Evolutionary conservation across 2,888 invertebrate genomes (phyloP).

Genomic region (Bursaphelenchus okinawaensis): DNA sequence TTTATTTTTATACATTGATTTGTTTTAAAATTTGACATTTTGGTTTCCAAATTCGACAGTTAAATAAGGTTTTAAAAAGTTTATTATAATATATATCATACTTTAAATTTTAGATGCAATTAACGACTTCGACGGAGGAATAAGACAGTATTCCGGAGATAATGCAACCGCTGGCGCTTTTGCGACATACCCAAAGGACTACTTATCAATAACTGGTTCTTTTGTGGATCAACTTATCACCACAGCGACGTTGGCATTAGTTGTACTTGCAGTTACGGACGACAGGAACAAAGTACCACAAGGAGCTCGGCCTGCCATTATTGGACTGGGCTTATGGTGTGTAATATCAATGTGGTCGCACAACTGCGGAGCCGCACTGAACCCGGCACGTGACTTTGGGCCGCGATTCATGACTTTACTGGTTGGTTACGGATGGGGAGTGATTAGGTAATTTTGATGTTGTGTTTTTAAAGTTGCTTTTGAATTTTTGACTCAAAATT

Average conservation of each 20-base stretch:
- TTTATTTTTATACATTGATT: neutral
- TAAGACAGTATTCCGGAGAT: conserved; percentile 33
- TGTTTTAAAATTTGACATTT: no score
- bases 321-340: conserved; percentile 43
- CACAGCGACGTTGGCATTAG: conserved; percentile 41
- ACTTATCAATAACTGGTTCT: conserved; percentile 57
- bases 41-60: no score
- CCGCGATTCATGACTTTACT: conserved; percentile 41
- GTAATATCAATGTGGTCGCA: conserved; percentile 32
- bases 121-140: conserved; percentile 56
- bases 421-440: conserved; percentile 39
- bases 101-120: conserved; percentile 29
- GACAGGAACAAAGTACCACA: conserved; percentile 39
- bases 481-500: no score
- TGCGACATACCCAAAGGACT: conserved; percentile 61
- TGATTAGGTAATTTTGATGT: conserved; percentile 26
- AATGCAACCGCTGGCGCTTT: conserved; percentile 62
- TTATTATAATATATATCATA: neutral
- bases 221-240: conserved; percentile 59
- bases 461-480: neutral
- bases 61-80: neutral
- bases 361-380: conserved; percentile 35
- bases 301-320: conserved; percentile 37
- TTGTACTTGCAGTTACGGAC: conserved; percentile 42
- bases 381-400: conserved; percentile 39